Conservation (phyloP, 2,113 vertebrate genomes). For the Phalacrocorax aristotelis region DNA sequence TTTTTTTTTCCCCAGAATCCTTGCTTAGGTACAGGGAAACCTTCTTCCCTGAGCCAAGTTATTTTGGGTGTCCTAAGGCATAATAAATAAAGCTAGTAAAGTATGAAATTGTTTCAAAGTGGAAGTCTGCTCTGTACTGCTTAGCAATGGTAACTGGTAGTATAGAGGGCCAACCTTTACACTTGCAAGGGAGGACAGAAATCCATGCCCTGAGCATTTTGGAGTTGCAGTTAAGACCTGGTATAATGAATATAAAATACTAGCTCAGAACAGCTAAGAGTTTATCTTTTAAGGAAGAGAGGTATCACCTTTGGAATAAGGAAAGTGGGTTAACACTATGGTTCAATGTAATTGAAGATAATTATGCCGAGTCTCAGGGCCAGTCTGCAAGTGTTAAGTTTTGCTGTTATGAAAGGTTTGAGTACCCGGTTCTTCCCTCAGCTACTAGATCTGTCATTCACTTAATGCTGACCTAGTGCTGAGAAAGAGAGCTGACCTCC, state of each 20-base stretch:
- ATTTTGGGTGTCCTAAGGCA: neutral
- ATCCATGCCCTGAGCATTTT: neutral
- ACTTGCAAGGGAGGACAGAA: neutral
- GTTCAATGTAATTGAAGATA: neutral
- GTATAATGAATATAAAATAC: neutral
- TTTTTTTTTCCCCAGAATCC: neutral
- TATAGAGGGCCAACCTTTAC: neutral
- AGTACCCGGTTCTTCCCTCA: neutral
- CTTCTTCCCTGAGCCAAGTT: neutral
- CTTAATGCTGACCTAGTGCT: neutral
- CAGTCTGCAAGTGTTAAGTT: neutral
- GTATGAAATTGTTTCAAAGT: neutral
- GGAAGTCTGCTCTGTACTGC: neutral
- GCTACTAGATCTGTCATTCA: neutral
- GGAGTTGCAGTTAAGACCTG: neutral
- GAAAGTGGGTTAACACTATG: neutral
- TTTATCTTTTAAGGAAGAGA: neutral
- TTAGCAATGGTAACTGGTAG: neutral
- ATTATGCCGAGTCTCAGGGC: neutral
- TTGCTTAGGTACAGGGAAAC: neutral
- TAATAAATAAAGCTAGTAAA: neutral
- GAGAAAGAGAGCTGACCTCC: neutral
- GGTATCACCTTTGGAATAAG: neutral
- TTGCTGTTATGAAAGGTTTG: neutral
- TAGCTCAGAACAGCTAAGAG: neutral